Percentiles rank a stretch among this genome's conserved stretches.
These are phyloP conservation scores for Macaca mulatta DNA, from an alignment of 2,113 vertebrate species.

Conservation along the genomic window DNA sequence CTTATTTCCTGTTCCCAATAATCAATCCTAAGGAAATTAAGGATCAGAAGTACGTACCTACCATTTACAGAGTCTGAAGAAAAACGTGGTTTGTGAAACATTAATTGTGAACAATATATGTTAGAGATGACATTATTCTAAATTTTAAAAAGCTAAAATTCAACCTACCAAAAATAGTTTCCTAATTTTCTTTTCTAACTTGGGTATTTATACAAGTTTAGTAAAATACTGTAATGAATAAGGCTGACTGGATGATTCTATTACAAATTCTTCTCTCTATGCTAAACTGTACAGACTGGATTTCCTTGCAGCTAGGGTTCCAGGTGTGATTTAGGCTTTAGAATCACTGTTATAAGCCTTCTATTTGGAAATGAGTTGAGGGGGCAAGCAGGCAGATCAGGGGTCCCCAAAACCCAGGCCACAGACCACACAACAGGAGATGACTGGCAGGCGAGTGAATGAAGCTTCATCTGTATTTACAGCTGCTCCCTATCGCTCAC, in stretches of 20 bases:
- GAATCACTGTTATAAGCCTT: not conserved
- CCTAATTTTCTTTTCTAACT: not conserved
- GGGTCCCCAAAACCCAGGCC: too few species aligned
- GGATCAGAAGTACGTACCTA: not conserved
- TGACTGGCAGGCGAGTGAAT: too few species aligned
- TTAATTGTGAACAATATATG: not conserved
- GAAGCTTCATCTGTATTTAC: too few species aligned
- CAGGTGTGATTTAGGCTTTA: not conserved
- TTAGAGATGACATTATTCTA: not conserved
- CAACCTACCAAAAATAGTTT: not conserved
- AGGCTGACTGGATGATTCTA: not conserved
- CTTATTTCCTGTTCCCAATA: not conserved
- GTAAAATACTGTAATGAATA: not conserved
- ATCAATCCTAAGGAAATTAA: not conserved
- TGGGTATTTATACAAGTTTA: not conserved
- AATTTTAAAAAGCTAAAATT: constrained; percentile 26
- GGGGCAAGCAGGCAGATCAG: not conserved
- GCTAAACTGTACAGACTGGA: not conserved
- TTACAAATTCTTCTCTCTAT: not conserved
- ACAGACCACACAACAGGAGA: too few species aligned
- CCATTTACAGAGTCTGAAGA: not conserved
- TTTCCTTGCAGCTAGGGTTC: not conserved
- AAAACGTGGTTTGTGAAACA: not conserved
- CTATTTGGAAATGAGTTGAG: not conserved
- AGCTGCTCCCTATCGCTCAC: too few species aligned